A percentile compares a stretch with the other conserved stretches of the same genome.
phyloP scores from a whole-genome alignment of 2,797 vertebrate genomes.

The Macroramphosus scolopax region DNA sequence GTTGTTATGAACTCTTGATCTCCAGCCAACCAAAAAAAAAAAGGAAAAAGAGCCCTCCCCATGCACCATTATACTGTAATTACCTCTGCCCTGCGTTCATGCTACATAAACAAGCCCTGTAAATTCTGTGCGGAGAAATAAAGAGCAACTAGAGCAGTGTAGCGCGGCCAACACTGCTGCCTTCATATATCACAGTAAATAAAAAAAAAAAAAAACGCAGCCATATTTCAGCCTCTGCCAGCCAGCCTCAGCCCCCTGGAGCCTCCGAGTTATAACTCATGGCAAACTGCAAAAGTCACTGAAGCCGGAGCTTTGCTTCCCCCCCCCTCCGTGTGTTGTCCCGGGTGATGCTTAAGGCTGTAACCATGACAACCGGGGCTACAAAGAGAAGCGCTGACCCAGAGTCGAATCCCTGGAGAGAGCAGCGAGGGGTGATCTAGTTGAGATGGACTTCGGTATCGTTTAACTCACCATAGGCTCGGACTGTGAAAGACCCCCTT shows the following conservation, averaged over 20 bases:
- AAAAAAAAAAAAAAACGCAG: constrained; percentile 62
- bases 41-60: too few species aligned
- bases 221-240: constrained; percentile 66
- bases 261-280: constrained; percentile 62
- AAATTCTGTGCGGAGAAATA: constrained; percentile 64
- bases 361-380: constrained; percentile 57
- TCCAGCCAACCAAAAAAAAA: constrained; percentile 39
- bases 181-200: constrained; percentile 66
- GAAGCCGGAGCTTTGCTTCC: constrained; percentile 31
- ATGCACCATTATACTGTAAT: constrained; percentile 65
- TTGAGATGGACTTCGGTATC: constrained; percentile 21
- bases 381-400: constrained; percentile 45
- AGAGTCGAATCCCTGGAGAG: constrained; percentile 42
- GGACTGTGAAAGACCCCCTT: constrained; percentile 52
- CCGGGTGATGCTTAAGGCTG: constrained; percentile 43
- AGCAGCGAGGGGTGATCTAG: constrained; percentile 34
- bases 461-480: constrained; percentile 32
- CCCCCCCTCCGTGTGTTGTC: constrained; percentile 34
- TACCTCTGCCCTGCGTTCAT: constrained; percentile 53
- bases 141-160: constrained; percentile 58
- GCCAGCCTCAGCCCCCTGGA: constrained; percentile 40
- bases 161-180: constrained; percentile 38
- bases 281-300: constrained; percentile 51
- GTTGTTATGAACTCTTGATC: constrained; percentile 49
- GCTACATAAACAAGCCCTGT: constrained; percentile 64